Evolutionary conservation across 2,797 vertebrate genomes (phyloP), one percentile per base, ranked within the genome.

Genomic region (Hyperoplus immaculatus): DNA sequence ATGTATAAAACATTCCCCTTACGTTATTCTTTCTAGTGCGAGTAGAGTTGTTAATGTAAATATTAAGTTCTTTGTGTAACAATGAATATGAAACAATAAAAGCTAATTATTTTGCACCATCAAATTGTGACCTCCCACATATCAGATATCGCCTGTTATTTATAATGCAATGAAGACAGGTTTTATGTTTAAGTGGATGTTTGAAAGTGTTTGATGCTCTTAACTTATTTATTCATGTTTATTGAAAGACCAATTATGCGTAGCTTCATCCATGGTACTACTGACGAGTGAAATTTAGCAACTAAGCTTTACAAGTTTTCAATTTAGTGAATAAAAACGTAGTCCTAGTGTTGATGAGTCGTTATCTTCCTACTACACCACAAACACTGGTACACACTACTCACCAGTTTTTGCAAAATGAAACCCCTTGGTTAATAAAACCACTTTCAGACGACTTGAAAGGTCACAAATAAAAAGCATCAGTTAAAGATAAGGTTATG

Each of bases 321-420:
- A 39, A 39, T 59, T 9, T 2, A 7, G 1, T 50, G 11, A 79
- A 73, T 77, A 77, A 69, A 77, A 73, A 39, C 0, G 0, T 29
- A 29, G 29, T 29, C 3, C 29, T 29, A 2, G 16, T 55, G 15
- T 66, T 74, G 4, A 62, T 61, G 11, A 66, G 3, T 8, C 15
- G 42, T 47, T 63, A 1, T 21, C n/a, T 60, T 68, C 5, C 5
- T 64, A 65, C 12, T 51, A 18, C 5, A 1, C 9, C 8, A 53
- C 6, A 66, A 21, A 41, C 43, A 53, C 0, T 0, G 5, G 7
- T 8, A 1, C 42, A 36, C 4, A 9, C n/a, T 15, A 4, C 12
- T 56, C 1, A 50, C 6, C 13, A 11, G 50, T 0, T 0, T 42
- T 59, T 59, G 15, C 15, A 57, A 45, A 21, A 51, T 21, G 2